Conservation (phyloP, 2,888 invertebrate genomes). For the Dascillus cervinus region DNA sequence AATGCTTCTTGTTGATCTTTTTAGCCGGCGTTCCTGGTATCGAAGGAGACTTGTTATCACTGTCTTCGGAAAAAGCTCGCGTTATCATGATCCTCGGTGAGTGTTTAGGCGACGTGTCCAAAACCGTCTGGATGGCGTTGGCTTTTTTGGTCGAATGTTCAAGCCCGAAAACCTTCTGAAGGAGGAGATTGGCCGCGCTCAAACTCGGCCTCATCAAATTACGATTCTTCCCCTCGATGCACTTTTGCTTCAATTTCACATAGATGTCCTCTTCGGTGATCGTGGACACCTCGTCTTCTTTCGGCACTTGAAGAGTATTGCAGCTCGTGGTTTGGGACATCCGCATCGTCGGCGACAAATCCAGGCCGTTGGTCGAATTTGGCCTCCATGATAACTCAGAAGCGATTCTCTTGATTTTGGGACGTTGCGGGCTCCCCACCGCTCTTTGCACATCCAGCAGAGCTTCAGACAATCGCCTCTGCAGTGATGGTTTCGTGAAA, state of each 20-base stretch:
- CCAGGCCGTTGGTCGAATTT: slow-evolving; percentile 37
- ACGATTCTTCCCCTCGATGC: slow-evolving; percentile 1
- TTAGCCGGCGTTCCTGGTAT: slow-evolving; percentile 36
- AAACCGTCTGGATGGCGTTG: slow-evolving; percentile 27
- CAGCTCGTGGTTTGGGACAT: slow-evolving; percentile 58
- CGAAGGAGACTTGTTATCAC: slow-evolving; percentile 51
- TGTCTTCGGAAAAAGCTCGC: slow-evolving; percentile 65
- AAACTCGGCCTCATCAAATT: slow-evolving; percentile 35
- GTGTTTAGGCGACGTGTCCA: slow-evolving; percentile 28
- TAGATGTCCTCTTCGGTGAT: slow-evolving; percentile 34
- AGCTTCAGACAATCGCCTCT: slow-evolving; percentile 51
- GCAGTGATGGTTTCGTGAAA: slow-evolving; percentile 46
- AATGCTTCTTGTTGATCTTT: slow-evolving; percentile 35
- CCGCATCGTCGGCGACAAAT: slow-evolving; percentile 24
- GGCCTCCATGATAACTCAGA: slow-evolving; percentile 48
- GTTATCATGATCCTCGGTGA: slow-evolving; percentile 68
- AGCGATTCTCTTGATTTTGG: slow-evolving; percentile 44
- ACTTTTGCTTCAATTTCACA: slow-evolving; percentile 33
- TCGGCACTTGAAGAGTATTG: slow-evolving; percentile 58
- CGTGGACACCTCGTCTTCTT: slow-evolving; percentile 38
- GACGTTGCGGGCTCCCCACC: slow-evolving; percentile 29
- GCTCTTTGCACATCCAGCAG: slow-evolving; percentile 43
- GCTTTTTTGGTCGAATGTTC: slow-evolving; percentile 23
- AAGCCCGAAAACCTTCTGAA: slow-evolving; percentile 52
- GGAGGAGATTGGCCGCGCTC: slow-evolving; percentile 51